phyloP scores from a whole-genome alignment of 2,113 vertebrate genomes.

The Tretioscincus oriximinensis region DNA sequence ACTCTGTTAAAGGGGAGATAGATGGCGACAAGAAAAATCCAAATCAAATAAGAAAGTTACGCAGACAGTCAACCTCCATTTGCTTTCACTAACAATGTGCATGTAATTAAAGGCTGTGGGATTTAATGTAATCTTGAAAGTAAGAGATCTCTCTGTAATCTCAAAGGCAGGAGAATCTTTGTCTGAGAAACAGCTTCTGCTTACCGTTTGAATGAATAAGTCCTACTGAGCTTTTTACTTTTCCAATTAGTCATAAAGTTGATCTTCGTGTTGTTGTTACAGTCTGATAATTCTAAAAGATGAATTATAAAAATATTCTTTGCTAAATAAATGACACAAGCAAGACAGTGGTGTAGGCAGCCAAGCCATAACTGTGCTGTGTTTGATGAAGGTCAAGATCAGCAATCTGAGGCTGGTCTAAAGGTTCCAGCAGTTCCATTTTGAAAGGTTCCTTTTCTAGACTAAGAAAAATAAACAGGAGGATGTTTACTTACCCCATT shows the following conservation, averaged over 20 bases:
- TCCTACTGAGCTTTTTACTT: constrained; percentile 46
- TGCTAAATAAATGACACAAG: neutral
- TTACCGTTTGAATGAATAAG: constrained; percentile 48
- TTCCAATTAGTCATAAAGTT: constrained; percentile 55
- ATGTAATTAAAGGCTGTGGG: constrained; percentile 54
- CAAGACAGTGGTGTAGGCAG: neutral
- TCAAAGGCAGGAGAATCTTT: constrained; percentile 53
- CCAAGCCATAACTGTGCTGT: neutral
- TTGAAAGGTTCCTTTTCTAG: too few relatives aligned
- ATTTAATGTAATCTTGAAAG: constrained; percentile 55
- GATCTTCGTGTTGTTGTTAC: constrained; percentile 38
- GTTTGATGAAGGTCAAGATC: neutral
- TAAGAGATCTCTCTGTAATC: constrained; percentile 52
- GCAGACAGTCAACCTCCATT: constrained; percentile 26
- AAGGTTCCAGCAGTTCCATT: neutral
- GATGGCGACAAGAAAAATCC: too few relatives aligned
- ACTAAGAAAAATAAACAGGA: too few relatives aligned
- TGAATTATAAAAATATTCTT: neutral
- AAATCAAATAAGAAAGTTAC: neutral
- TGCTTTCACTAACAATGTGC: constrained; percentile 45
- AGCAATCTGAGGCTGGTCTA: neutral
- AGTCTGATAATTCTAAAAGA: neutral
- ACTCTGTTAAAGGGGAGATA: too few relatives aligned
- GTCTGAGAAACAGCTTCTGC: constrained; percentile 51
- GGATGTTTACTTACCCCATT: too few relatives aligned